These are phyloP conservation scores for Bothrops alternatus DNA, from an alignment of 2,797 vertebrate genomes.

Conservation along the genomic window DNA sequence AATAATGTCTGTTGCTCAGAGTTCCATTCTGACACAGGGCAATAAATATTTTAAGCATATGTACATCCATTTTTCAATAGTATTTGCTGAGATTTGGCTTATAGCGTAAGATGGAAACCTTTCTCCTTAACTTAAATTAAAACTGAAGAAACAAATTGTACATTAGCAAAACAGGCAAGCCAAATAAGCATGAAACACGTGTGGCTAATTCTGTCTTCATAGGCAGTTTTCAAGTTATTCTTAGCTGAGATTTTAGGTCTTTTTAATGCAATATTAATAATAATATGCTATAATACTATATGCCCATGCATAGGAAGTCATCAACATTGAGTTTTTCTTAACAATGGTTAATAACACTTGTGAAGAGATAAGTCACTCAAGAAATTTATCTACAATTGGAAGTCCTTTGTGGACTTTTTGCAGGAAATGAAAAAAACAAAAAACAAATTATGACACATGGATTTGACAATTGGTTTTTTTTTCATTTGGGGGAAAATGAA, in stretches of 20 bases:
- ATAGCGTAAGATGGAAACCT: constrained; percentile 44
- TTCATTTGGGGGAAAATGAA: not conserved
- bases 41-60: not conserved
- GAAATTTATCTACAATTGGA: not conserved
- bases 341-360: not conserved
- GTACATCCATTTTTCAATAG: not conserved
- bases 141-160: not conserved
- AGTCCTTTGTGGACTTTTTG: not conserved
- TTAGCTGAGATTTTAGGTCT: not conserved
- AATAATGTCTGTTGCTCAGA: not conserved
- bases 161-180: not conserved
- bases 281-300: not conserved
- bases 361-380: not conserved
- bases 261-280: not conserved
- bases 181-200: not conserved
- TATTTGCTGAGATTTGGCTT: constrained; percentile 30
- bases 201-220: not conserved
- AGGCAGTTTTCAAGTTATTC: not conserved
- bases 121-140: constrained; percentile 26
- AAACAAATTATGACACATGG: not conserved
- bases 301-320: not conserved
- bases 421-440: not conserved
- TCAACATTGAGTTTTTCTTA: not conserved
- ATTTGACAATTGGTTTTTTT: not conserved
- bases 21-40: not conserved